phyloP scores from a whole-genome alignment of 2,113 vertebrate species.

The Diglossa brunneiventris region DNA sequence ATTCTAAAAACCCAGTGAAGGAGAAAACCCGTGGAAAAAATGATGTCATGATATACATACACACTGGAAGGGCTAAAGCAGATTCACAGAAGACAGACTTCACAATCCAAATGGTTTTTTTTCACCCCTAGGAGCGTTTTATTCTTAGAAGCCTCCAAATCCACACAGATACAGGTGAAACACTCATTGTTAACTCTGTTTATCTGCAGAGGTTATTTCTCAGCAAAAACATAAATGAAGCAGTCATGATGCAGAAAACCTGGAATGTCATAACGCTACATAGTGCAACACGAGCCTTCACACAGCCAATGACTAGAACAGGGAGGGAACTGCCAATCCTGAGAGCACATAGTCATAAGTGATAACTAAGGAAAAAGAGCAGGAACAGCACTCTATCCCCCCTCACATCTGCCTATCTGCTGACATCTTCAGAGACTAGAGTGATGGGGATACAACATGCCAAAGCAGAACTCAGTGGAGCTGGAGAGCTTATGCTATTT shows the following conservation, averaged over 20 bases:
- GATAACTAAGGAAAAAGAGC: neutral
- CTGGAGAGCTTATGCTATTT: neutral
- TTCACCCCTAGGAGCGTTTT: neutral
- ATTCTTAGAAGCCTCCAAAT: neutral
- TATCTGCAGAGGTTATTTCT: neutral
- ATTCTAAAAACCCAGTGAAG: neutral
- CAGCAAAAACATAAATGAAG: neutral
- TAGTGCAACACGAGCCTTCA: fast-evolving
- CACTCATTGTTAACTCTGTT: neutral
- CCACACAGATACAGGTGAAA: neutral
- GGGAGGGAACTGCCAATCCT: neutral
- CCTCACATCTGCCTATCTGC: neutral
- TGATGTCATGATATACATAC: neutral
- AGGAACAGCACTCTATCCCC: neutral
- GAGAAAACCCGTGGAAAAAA: slow-evolving; percentile 1
- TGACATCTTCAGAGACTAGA: neutral
- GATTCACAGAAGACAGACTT: neutral
- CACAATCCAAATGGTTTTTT: neutral
- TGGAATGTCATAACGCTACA: fast-evolving
- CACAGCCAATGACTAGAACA: fast-evolving
- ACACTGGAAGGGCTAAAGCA: neutral
- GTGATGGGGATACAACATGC: neutral
- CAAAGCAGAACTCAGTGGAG: neutral
- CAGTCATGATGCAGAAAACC: neutral
- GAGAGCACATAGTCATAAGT: neutral